phyloP scores from a whole-genome alignment of 2,113 vertebrate genomes.

The Chloebia gouldiae region DNA sequence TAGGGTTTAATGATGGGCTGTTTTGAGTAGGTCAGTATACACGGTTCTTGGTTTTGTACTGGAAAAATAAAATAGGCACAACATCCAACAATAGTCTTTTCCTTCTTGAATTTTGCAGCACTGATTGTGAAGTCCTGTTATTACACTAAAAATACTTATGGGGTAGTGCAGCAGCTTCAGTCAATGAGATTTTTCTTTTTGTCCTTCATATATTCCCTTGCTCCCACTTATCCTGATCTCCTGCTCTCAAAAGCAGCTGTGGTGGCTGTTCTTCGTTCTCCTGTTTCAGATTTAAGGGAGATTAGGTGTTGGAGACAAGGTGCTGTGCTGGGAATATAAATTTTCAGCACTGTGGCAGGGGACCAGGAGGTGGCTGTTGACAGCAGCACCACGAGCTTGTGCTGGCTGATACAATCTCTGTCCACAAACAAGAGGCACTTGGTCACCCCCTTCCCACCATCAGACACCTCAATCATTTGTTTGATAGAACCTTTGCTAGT shows the following conservation, averaged over 20 bases:
- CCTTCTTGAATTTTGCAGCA: neutral
- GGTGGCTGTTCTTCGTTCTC: neutral
- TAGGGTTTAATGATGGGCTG: neutral
- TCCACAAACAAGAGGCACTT: neutral
- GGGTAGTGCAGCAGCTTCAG: neutral
- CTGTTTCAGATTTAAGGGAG: neutral
- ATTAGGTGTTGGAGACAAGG: neutral
- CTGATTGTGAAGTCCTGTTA: neutral
- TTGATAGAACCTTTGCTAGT: neutral
- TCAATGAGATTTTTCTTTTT: neutral
- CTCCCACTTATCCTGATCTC: neutral
- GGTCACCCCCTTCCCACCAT: neutral
- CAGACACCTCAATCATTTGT: accelerated
- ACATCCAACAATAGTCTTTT: neutral
- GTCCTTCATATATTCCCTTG: neutral
- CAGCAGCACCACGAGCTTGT: neutral
- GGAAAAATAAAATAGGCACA: neutral
- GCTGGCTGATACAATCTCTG: neutral
- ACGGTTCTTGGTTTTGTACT: neutral
- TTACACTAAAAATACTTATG: accelerated
- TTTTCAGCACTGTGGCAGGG: conserved; percentile 12
- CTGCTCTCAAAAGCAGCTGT: neutral
- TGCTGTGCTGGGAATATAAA: neutral
- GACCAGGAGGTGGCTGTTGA: neutral
- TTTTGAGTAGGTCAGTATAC: neutral